Conservation (phyloP, 2,113 vertebrate species). For the Spermophilus dauricus region DNA sequence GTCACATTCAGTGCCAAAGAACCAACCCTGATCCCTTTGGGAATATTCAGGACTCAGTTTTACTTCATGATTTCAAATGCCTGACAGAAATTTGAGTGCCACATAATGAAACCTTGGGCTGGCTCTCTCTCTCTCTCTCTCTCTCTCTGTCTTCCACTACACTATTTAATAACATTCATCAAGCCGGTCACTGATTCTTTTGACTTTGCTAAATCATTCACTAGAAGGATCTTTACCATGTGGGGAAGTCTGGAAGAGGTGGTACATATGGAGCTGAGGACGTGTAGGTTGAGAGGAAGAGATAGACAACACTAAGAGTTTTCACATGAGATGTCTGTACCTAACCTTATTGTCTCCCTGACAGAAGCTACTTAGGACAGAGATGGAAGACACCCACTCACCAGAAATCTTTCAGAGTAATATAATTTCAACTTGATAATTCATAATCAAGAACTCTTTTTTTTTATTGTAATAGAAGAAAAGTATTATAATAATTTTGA, state of each 20-base stretch:
- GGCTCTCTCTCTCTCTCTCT: no score
- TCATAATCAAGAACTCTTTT: slow-evolving; percentile 40
- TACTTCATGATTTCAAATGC: background rate
- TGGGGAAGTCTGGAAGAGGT: background rate
- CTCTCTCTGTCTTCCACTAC: background rate
- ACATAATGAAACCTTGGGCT: background rate
- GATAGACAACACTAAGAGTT: background rate
- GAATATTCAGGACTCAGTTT: background rate
- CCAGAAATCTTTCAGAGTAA: background rate
- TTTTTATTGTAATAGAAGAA: background rate
- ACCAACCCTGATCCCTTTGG: slow-evolving; percentile 1
- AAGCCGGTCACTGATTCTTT: background rate
- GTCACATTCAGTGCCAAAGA: background rate
- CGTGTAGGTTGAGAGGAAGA: background rate
- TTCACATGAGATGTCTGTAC: background rate
- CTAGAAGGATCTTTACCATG: background rate
- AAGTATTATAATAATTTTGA: background rate
- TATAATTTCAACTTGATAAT: slow-evolving; percentile 7
- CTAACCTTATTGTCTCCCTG: background rate
- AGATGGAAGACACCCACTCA: background rate
- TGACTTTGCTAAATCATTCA: slow-evolving; percentile 10
- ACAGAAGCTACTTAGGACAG: background rate
- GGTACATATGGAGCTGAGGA: background rate
- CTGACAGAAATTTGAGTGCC: slow-evolving; percentile 25
- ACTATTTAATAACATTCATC: background rate